Percentiles rank a stretch among this genome's conserved stretches.
These are phyloP conservation scores for Pantelozetes paolii DNA, from an alignment of 2,888 invertebrate genomes.

Conservation along the genomic window DNA sequence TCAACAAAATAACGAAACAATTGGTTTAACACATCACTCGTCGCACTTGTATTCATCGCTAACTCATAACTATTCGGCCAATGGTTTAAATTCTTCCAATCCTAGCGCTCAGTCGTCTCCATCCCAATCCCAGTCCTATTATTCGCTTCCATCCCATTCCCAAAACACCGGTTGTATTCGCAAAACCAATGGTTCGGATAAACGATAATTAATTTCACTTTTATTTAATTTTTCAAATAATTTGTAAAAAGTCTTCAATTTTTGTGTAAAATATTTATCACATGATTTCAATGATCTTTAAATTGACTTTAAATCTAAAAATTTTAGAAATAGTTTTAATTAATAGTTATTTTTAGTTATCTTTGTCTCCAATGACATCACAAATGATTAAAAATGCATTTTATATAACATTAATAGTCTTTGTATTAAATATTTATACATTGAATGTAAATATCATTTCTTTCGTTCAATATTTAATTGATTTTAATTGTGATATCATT, in stretches of 20 bases:
- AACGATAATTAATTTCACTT: not conserved
- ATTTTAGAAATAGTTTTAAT: no score
- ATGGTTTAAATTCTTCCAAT: not conserved
- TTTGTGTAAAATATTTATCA: not conserved
- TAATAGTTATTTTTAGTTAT: no score
- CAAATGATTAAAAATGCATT: no score
- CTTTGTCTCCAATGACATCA: no score
- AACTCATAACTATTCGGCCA: not conserved
- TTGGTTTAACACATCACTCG: not conserved
- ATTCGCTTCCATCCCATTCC: slow-evolving; percentile 1
- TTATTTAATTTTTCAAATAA: not conserved
- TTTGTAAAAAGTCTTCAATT: not conserved
- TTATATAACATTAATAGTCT: no score
- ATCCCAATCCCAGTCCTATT: not conserved
- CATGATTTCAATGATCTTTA: not conserved
- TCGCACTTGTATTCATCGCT: not conserved
- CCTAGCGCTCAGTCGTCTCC: not conserved
- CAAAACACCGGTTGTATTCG: slow-evolving; percentile 17
- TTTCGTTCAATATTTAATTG: no score
- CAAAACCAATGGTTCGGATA: slow-evolving; percentile 5
- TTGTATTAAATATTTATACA: no score
- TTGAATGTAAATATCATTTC: no score
- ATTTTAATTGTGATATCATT: no score
- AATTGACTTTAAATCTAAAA: no score
- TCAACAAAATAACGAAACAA: not conserved